Percentiles rank a stretch among this genome's conserved stretches.
Evolutionary conservation across 2,113 vertebrate genomes (phyloP).

Genomic region (Hippocampus barbouri): DNA sequence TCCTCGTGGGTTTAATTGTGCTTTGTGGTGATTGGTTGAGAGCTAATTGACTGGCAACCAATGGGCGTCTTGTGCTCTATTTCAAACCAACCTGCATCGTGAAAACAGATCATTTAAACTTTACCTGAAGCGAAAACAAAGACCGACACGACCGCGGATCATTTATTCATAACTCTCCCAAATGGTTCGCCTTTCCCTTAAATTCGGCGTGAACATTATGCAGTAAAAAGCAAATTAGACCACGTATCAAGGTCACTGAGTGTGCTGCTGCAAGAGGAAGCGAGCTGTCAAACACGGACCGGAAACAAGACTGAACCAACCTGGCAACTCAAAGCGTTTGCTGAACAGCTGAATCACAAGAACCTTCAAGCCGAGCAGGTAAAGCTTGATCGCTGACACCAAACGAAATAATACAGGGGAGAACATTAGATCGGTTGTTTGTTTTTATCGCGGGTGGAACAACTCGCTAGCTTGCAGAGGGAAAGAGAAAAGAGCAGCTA

Average conservation of each 20-base stretch:
- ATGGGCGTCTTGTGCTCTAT: background rate
- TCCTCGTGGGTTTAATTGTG: background rate
- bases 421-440: slow-evolving; percentile 28
- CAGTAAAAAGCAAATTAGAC: accelerated
- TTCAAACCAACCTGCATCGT: slow-evolving; percentile 8
- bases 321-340: slow-evolving; percentile 51
- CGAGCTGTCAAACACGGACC: background rate
- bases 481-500: background rate
- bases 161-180: accelerated
- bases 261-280: background rate
- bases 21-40: background rate
- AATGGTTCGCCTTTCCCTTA: accelerated
- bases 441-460: background rate
- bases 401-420: slow-evolving; percentile 18
- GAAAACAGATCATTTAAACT: slow-evolving; percentile 8
- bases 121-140: background rate
- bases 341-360: slow-evolving; percentile 57
- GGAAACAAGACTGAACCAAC: slow-evolving; percentile 34
- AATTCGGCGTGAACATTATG: slow-evolving; percentile 19
- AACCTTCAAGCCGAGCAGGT: slow-evolving; percentile 57
- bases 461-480: background rate
- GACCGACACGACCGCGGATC: accelerated
- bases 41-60: background rate
- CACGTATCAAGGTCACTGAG: background rate
- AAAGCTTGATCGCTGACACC: slow-evolving; percentile 43